Percentiles rank a stretch among this genome's conserved stretches.
These are phyloP conservation scores for Drosophila macrospina DNA, from an alignment of 2,888 invertebrate species.

Conservation along the genomic window DNA sequence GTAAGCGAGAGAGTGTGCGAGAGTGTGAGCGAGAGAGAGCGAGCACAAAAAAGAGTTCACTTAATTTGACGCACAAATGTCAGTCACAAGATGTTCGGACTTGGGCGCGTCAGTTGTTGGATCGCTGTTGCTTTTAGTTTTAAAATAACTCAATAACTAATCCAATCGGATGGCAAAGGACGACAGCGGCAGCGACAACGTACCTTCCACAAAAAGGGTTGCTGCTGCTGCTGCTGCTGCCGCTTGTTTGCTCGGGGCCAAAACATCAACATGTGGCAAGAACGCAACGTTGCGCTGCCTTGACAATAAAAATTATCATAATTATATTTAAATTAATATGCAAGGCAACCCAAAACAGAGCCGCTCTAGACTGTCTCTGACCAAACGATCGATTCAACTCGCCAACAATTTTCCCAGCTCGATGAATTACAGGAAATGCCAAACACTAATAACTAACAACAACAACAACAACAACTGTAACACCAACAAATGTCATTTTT, in stretches of 20 bases:
- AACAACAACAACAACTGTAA: constrained; percentile 25
- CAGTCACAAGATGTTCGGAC: constrained; percentile 60
- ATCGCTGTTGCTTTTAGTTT: constrained; percentile 60
- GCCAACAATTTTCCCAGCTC: constrained; percentile 67
- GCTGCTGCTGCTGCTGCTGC: background rate
- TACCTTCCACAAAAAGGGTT: constrained; percentile 36
- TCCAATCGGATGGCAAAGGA: constrained; percentile 66
- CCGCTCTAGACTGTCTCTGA: background rate
- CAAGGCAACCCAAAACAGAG: constrained; percentile 45
- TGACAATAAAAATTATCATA: constrained; percentile 80
- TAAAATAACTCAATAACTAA: constrained; percentile 80
- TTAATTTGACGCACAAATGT: constrained; percentile 81
- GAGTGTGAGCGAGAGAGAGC: constrained; percentile 7
- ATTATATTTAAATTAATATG: constrained; percentile 80
- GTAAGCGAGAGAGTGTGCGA: background rate
- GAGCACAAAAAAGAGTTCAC: constrained; percentile 67
- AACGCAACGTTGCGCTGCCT: constrained; percentile 39
- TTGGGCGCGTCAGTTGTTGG: constrained; percentile 64
- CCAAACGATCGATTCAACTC: constrained; percentile 8
- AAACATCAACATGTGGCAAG: constrained; percentile 67
- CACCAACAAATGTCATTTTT: constrained; percentile 22
- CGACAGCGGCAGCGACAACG: constrained; percentile 29
- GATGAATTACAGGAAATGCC: constrained; percentile 78
- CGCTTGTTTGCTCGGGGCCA: constrained; percentile 56
- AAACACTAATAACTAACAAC: constrained; percentile 45